Base-by-base conservation (phyloP, 2,888 invertebrate genomes). In the Agrotis clavis region DNA sequence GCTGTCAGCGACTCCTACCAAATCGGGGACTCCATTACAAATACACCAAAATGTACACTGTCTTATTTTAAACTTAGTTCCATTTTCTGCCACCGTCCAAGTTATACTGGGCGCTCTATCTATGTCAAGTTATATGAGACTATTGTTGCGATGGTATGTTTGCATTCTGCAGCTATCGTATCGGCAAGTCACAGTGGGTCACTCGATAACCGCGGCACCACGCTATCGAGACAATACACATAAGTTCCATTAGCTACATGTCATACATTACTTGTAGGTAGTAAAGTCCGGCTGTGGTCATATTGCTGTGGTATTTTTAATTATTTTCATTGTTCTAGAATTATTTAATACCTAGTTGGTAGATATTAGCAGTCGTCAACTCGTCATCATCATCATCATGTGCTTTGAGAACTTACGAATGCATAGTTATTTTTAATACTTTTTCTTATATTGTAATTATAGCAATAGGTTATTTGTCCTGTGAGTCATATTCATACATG, bases 171-270 rank as follows among this genome's bases (percentile, higher is more conserved):
- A 63, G 70, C 75, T 84, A 85, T n/a, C n/a, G n/a, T n/a, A n/a
- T 86, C 86, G 72, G 67, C 81, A 64, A 79, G 84, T 86, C 86
- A 87, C 86, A 86, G 74, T 85, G 79, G 89, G 90, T 90, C 90
- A 90, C 67, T 81, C 78, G 89, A 90, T 90, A 89, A 85, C 76
- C 79, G 81, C 81, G 81, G 79, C 85, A 78, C 71, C 74, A 78
- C 82, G 79, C 82, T 89, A 83, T 86, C 82, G 65, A 71, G 67
- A 67, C 76, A 69, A 78, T 68, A 79, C 77, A 72, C 64, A 74
- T 57, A 80, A 74, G 78, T 76, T 79, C 77, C 83, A 77, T 81
- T 79, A 56, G 75, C 71, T 81, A 73, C 57, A 65, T 61, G 67
- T 77, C 75, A 78, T 77, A 70, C 59, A 45, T 78, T 54, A 65